Evolutionary conservation across 2,113 vertebrate species (phyloP).

Genomic region (Halcyon malimbica): DNA sequence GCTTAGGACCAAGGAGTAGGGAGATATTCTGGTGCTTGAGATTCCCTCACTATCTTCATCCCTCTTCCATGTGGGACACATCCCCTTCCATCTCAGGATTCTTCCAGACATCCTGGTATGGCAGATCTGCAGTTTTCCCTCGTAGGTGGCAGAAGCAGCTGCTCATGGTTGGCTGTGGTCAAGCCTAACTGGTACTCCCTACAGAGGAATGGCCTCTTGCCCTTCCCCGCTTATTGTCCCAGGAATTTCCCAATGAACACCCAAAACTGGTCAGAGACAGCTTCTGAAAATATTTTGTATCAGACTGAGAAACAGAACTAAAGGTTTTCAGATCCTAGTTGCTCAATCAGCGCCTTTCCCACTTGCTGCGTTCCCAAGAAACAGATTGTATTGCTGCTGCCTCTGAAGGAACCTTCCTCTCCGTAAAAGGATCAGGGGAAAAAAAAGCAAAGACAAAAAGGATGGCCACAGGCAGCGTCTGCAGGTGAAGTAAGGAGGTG

Average conservation of each 20-base stretch:
- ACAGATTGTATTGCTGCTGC: not conserved
- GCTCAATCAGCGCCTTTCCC: not conserved
- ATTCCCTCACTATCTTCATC: accelerated
- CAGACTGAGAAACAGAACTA: not conserved
- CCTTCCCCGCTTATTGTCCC: not conserved
- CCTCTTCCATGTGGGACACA: not conserved
- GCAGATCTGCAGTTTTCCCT: not conserved
- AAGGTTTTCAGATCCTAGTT: not conserved
- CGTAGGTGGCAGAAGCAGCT: not conserved
- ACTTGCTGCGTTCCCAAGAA: not conserved
- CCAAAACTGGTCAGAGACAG: not conserved
- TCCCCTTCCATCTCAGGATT: not conserved
- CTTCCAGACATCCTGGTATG: too few species aligned
- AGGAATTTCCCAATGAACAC: not conserved
- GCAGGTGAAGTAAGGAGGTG: not conserved
- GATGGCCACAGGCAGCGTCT: not conserved
- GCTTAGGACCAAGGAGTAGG: not conserved
- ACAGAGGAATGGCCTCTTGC: not conserved
- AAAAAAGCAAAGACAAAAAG: not conserved
- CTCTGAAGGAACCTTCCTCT: not conserved
- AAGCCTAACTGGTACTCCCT: not conserved
- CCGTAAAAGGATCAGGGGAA: not conserved
- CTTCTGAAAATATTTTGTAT: not conserved
- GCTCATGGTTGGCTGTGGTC: not conserved
- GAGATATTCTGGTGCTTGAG: not conserved